Percentiles rank a stretch among this genome's conserved stretches.
Conservation (phyloP, 2,113 vertebrate genomes). For the Sphyrna mokarran region DNA sequence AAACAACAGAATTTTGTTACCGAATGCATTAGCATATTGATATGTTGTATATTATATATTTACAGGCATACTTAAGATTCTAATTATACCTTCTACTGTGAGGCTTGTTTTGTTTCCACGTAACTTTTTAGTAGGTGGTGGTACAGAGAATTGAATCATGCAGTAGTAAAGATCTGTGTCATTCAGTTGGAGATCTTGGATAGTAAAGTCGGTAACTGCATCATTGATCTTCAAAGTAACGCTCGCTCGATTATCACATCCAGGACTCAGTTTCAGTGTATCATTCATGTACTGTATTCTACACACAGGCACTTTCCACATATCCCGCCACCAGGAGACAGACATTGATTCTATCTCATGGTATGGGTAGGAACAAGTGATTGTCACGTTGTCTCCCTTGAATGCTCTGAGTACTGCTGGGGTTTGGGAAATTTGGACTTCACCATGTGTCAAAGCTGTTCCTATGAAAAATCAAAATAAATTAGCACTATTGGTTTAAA, state of each 20-base stretch:
- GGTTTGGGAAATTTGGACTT: not conserved
- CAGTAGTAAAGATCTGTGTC: not conserved
- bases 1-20: not conserved
- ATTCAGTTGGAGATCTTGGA: not conserved
- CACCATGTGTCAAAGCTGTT: not conserved
- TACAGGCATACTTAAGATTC: not conserved
- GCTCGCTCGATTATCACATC: not conserved
- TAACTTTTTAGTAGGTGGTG: not conserved
- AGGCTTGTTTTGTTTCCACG: not conserved
- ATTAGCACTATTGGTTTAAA: not conserved
- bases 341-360: not conserved
- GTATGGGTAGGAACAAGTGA: not conserved
- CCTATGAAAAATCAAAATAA: not conserved
- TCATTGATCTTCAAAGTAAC: not conserved
- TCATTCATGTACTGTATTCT: not conserved
- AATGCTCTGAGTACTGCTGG: not conserved
- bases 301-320: not conserved
- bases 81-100: not conserved
- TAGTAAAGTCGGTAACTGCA: not conserved
- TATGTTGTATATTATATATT: not conserved
- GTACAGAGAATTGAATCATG: not conserved
- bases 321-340: not conserved
- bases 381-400: not conserved
- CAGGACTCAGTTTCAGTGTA: not conserved
- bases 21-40: not conserved